A percentile compares a stretch with the other conserved stretches of the same genome.
Conservation (phyloP, 2,113 vertebrate genomes). For the Pterophyllum scalare region DNA sequence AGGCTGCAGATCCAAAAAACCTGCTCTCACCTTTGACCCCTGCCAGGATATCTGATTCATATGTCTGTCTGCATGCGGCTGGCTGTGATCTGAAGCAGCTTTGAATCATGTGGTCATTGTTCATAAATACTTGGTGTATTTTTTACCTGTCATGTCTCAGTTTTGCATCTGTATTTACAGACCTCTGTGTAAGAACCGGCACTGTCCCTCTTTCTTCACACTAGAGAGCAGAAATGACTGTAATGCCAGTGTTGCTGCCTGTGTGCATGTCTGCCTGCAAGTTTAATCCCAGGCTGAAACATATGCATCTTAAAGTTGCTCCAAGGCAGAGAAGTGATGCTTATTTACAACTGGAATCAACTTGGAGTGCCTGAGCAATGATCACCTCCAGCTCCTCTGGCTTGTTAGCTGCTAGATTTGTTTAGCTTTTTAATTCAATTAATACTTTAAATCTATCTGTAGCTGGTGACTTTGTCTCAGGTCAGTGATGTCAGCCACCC, state of each 20-base stretch:
- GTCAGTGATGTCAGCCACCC: not conserved
- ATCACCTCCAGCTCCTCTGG: too few relatives aligned
- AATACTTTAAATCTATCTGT: not conserved
- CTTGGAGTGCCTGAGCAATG: too few relatives aligned
- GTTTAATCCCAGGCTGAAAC: not conserved
- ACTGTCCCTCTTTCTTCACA: not conserved
- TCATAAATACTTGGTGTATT: not conserved
- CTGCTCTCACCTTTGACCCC: constrained; percentile 27
- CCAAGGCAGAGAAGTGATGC: too few relatives aligned
- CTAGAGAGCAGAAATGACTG: not conserved
- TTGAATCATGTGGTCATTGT: not conserved
- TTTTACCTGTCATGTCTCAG: not conserved
- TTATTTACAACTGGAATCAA: too few relatives aligned
- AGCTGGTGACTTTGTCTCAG: too few relatives aligned
- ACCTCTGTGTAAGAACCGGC: not conserved
- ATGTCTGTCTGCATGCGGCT: not conserved
- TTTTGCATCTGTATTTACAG: not conserved
- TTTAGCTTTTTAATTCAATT: not conserved
- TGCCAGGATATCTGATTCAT: constrained; percentile 7
- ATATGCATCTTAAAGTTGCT: not conserved
- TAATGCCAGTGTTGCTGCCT: not conserved
- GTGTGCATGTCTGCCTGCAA: not conserved
- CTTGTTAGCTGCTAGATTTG: too few relatives aligned
- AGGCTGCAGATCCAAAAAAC: constrained; percentile 1
- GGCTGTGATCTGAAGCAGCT: not conserved